Percentiles rank a stretch among this genome's conserved stretches.
Evolutionary conservation across 2,113 vertebrate genomes (phyloP).

Genomic region (Beaufortia kweichowensis): DNA sequence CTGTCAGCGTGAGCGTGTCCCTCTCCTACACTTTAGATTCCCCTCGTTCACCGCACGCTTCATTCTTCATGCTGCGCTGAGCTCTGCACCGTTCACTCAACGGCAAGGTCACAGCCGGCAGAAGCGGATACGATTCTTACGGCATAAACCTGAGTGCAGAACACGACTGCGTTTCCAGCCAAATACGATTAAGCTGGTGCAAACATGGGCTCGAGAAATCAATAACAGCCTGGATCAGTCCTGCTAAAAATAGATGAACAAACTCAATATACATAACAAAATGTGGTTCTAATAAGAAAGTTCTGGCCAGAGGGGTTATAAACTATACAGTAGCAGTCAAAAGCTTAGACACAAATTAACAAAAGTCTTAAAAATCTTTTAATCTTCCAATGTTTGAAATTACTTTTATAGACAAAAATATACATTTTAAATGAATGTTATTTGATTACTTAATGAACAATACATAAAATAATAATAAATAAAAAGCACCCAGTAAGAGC

Average conservation of each 20-base stretch:
- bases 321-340: too few species aligned
- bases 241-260: conserved; percentile 3
- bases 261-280: background rate
- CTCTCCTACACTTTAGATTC: conserved; percentile 52
- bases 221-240: background rate
- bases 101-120: conserved; percentile 50
- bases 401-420: too few species aligned
- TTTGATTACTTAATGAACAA: too few species aligned
- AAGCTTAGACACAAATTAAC: too few species aligned
- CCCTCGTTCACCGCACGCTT: conserved; percentile 35
- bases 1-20: conserved; percentile 23
- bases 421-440: too few species aligned
- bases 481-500: too few species aligned
- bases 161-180: background rate
- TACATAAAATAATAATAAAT: too few species aligned
- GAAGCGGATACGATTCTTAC: background rate
- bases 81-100: conserved; percentile 30
- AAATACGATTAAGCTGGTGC: background rate
- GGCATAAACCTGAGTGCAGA: background rate
- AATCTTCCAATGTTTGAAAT: too few species aligned
- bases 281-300: background rate
- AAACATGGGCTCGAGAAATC: background rate
- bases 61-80: conserved; percentile 51
- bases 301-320: background rate
- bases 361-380: too few species aligned